Conservation (phyloP, 2,113 vertebrate genomes). For the Gobio gobio region DNA sequence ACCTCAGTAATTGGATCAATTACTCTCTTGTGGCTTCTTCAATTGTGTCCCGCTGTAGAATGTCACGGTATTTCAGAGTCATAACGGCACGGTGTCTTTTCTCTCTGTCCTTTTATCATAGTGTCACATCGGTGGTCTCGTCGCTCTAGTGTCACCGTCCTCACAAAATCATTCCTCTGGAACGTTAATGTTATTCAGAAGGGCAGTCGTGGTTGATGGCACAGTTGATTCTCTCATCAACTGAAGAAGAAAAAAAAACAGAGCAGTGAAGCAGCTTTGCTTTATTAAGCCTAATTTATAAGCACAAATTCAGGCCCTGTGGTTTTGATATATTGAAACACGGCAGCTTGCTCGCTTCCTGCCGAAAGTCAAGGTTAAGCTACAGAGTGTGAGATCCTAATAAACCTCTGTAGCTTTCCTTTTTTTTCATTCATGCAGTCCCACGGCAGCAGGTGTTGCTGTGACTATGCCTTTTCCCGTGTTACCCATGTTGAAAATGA, state of each 20-base stretch:
- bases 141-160: not conserved
- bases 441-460: constrained; percentile 52
- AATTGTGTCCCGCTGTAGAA: constrained; percentile 3
- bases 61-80: constrained; percentile 25
- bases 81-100: not conserved
- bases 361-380: constrained; percentile 2
- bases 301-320: constrained; percentile 15
- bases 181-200: constrained; percentile 36
- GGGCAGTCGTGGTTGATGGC: not conserved
- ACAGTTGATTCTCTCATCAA: constrained; percentile 32
- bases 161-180: constrained; percentile 8
- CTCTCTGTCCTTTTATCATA: constrained; percentile 15
- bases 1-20: constrained; percentile 10
- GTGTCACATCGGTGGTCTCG: constrained; percentile 21
- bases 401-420: constrained; percentile 23
- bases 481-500: constrained; percentile 57
- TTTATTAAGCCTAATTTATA: constrained; percentile 31
- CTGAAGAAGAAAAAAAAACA: not conserved
- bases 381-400: not conserved
- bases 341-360: not conserved
- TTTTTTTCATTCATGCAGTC: not conserved
- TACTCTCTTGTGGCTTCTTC: constrained; percentile 5
- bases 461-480: constrained; percentile 34
- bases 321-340: constrained; percentile 36
- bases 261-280: not conserved